A percentile compares a stretch with the other conserved stretches of the same genome.
phyloP scores from a whole-genome alignment of 1,140 invertebrate species.

The Mycetomoellerius zeteki region DNA sequence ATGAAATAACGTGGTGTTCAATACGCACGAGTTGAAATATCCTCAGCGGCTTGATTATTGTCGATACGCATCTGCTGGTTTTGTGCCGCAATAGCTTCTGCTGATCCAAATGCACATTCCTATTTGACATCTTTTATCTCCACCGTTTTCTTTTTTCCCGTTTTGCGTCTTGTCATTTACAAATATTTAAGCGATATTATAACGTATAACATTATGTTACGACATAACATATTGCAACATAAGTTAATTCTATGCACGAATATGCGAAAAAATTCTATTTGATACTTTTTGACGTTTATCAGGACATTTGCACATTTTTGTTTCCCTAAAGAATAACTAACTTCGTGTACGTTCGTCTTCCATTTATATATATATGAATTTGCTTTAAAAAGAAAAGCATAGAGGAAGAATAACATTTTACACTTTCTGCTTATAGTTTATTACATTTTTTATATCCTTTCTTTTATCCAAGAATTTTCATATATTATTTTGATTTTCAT shows the following conservation, averaged over 20 bases:
- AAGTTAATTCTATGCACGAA: not conserved
- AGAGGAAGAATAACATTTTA: not conserved
- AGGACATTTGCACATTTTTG: slow-evolving; percentile 31
- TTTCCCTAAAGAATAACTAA: slow-evolving; percentile 28
- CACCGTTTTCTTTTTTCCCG: no score
- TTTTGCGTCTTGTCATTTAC: not conserved
- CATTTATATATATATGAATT: not conserved
- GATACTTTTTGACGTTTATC: slow-evolving; percentile 17
- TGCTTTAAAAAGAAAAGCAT: not conserved
- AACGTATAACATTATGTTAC: not conserved
- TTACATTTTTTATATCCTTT: not conserved
- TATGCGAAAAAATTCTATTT: not conserved
- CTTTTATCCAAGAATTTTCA: no score
- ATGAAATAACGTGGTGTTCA: not conserved
- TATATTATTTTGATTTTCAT: no score
- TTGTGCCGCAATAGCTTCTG: no score
- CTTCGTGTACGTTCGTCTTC: slow-evolving; percentile 1
- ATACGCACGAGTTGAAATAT: slow-evolving; percentile 79
- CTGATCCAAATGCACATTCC: not conserved
- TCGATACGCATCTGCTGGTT: not conserved
- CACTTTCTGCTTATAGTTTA: not conserved
- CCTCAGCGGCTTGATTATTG: slow-evolving; percentile 72
- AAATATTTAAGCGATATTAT: not conserved
- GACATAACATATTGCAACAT: not conserved
- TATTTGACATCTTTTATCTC: not conserved